Percentiles rank a stretch among this genome's conserved stretches.
Evolutionary conservation across 35 echinoderm and acorn worm species (phyloP).

Genomic region (Holothuria glaberrima): DNA sequence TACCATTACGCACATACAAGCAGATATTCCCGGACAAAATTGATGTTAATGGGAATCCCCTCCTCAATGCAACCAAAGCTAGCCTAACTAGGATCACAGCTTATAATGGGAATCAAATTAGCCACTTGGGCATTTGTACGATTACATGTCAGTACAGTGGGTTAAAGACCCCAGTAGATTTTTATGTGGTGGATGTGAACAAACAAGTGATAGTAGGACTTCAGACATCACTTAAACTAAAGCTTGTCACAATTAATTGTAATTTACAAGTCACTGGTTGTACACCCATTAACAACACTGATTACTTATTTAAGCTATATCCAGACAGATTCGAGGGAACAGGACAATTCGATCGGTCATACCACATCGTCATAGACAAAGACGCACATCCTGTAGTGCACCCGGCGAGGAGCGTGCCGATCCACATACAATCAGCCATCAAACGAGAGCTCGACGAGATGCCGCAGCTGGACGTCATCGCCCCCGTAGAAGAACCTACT

Average conservation of each 20-base stretch:
- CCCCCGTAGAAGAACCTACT: conserved; percentile 45
- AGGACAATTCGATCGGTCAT: conserved; percentile 46
- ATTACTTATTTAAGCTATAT: conserved; percentile 35
- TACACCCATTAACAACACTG: background rate
- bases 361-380: conserved; percentile 1
- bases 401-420: conserved; percentile 40
- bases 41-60: background rate
- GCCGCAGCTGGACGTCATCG: conserved; percentile 39
- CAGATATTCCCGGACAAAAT: conserved; percentile 18
- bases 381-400: conserved; percentile 42
- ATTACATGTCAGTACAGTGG: background rate
- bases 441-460: conserved; percentile 58
- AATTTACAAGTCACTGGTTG: background rate
- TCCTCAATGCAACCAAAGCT: background rate
- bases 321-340: conserved; percentile 66
- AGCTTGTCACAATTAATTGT: conserved; percentile 30
- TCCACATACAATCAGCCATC: conserved; percentile 50
- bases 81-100: background rate
- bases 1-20: background rate
- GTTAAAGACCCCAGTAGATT: background rate
- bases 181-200: conserved; percentile 56
- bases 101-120: conserved; percentile 8
- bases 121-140: background rate
- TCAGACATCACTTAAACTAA: background rate
- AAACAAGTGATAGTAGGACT: conserved; percentile 59